phyloP scores from a whole-genome alignment of 2,797 vertebrate species.

The Babyrousa celebensis region DNA sequence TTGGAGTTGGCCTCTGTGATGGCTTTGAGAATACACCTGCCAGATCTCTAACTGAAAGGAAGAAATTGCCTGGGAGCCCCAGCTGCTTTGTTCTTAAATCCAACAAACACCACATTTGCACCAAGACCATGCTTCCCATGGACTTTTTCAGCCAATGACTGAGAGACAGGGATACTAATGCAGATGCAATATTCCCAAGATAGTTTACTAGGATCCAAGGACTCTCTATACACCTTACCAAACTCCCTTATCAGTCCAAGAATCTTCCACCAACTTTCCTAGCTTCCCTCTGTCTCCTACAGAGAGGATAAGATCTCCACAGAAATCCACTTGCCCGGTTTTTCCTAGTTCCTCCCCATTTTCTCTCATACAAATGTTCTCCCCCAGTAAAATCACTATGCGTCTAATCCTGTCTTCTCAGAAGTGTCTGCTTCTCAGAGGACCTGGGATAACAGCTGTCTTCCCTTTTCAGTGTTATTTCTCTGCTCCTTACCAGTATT shows the following conservation, averaged over 20 bases:
- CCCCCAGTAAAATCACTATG: background rate
- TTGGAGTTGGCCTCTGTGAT: background rate
- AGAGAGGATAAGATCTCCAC: background rate
- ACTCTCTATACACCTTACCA: rapidly evolving
- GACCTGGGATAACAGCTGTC: background rate
- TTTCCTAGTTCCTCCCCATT: background rate
- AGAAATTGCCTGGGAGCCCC: background rate
- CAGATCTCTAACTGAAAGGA: background rate
- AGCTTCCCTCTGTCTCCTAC: background rate
- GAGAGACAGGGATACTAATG: background rate
- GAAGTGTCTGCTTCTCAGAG: background rate
- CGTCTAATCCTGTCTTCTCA: background rate
- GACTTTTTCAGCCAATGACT: background rate
- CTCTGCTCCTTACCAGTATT: background rate
- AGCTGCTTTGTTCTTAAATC: background rate
- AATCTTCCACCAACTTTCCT: background rate
- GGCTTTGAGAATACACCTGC: background rate
- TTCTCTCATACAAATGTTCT: background rate
- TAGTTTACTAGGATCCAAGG: too few relatives aligned
- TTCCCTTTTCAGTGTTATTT: background rate
- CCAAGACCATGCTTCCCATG: background rate
- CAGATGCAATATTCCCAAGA: rapidly evolving
- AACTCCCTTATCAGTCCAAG: background rate
- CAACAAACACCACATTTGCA: background rate
- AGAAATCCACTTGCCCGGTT: too few relatives aligned